Evolutionary conservation across 2,797 vertebrate species (phyloP), one percentile per base, ranked within the genome.

Genomic region (Oreonectes daqikongensis): DNA sequence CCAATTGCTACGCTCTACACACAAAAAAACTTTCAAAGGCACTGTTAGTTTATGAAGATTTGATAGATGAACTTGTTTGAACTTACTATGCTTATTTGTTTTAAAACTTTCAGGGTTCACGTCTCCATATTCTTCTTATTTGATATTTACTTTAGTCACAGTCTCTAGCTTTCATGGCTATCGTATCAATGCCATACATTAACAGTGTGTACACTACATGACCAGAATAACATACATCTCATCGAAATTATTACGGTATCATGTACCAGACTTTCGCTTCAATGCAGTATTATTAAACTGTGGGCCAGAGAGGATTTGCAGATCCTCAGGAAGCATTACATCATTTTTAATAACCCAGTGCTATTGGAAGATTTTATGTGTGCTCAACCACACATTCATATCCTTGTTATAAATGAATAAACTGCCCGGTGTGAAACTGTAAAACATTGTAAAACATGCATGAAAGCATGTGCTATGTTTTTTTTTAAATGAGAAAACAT

Each of bases 401-500:
- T 52, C 44, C 55, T 76, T 57, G 48, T 67, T 20, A 63, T 60
- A 50, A 69, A 69, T 61, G 52, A 77, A 80, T 66, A 65, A 74
- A 65, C 40, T 22, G 69, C 32, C 30, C 64, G 4, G 14, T 26
- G 8, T 28, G 17, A 66, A 48, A 64, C 14, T 12, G 40, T 60
- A 70, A 65, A 74, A 57, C 15, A 59, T 10, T 64, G 35, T 73
- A 75, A 77, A 70, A 18, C 38, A 20, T 38, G 7, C 26, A 70
- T 60, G 53, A 67, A 66, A 32, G 30, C n/a, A 40, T 38, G 24
- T 2, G 40, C 24, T 53, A 48, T 61, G 24, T 40, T 79, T 66
- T 65, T n/a, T 71, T 64, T 28, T 4, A 1, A 75, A 82, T 83
- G 86, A 80, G 81, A 78, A 77, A 82, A 84, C 46, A 77, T 68